Base-by-base conservation (phyloP, 2,113 vertebrate genomes). In the Calyptommatus sinebrachiatus region DNA sequence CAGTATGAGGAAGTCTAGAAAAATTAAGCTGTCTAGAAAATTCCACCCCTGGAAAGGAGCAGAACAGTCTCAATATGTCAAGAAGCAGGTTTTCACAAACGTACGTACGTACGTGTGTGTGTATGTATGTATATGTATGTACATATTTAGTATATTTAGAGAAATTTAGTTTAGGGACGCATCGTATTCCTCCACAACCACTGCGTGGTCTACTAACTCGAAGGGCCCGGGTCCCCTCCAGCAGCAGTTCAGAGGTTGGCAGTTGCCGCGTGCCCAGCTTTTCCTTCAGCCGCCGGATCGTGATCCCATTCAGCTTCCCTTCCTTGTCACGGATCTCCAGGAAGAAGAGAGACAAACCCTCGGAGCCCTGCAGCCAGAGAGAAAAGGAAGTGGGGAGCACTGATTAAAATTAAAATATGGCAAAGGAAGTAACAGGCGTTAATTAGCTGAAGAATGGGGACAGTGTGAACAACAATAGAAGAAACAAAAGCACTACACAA, bases 181-280 rank as follows among this genome's bases (percentile, higher is more conserved):
- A 45, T 0, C 2, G 16, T 46, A 26, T 11, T 22, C 71, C 8
- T 12, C 77, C 28, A 3, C 65, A 6, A 10, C 29, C 1, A 5
- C 9, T 20, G 9, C 14, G 11, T 4, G 6, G 41, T 31, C 18
- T 9, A 76, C 72, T 0, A 79, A 97, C 96, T 85, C 91, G 92
- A 80, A 94, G 85, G 65, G 96, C 96, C 29, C 75, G 84, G 70
- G 95, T 91, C 76, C 96, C 96, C 1, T 96, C 89, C 57, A 98
- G 90, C 76, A 96, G 92, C 1, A 98, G 90, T 91, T 98, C 97
- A 7, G 97, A 96, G 0, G 96, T 98, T 7, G 97, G 96, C 94
- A 98, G 84, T 89, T 96, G 96, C 85, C 95, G 87, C 0, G 96
- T 98, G 24, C 97, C 97, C 87, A 97, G 81, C 80, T 98, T 98